A percentile compares a stretch with the other conserved stretches of the same genome.
These are phyloP conservation scores for Syrphus vitripennis DNA, from an alignment of 2,888 invertebrate species.

Conservation along the genomic window DNA sequence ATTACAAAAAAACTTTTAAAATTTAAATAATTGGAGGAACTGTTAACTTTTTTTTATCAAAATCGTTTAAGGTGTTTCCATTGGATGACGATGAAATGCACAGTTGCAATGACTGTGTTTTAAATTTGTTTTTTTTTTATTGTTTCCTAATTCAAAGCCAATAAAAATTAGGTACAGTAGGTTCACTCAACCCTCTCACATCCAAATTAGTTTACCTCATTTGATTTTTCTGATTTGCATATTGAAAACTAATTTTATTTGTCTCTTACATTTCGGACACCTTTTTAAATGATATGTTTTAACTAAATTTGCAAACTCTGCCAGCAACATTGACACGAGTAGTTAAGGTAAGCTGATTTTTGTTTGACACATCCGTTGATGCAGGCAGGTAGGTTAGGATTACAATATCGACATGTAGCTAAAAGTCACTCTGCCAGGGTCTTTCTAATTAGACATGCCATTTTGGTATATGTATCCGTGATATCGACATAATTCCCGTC, in stretches of 20 bases:
- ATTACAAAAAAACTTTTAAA: too few species aligned
- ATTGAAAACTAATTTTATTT: not conserved
- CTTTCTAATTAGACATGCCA: slow-evolving; percentile 34
- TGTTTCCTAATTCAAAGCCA: too few species aligned
- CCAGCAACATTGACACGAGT: not conserved
- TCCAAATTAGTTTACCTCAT: too few species aligned
- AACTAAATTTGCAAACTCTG: not conserved
- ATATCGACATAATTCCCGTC: not conserved
- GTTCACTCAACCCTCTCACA: too few species aligned
- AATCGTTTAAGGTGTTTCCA: too few species aligned
- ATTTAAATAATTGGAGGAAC: too few species aligned
- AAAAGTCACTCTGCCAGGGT: slow-evolving; percentile 4
- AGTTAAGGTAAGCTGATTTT: not conserved
- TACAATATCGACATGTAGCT: not conserved
- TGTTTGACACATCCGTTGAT: not conserved
- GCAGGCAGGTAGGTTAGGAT: too few species aligned
- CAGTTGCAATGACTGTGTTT: too few species aligned
- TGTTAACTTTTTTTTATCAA: too few species aligned
- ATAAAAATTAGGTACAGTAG: too few species aligned
- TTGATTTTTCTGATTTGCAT: not conserved
- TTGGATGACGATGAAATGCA: too few species aligned
- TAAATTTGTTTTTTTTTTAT: too few species aligned
- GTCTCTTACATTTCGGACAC: not conserved
- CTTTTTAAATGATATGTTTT: not conserved
- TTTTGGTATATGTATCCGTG: not conserved